phyloP scores from a whole-genome alignment of 2,113 vertebrate genomes.

The Zosterops hypoxanthus region DNA sequence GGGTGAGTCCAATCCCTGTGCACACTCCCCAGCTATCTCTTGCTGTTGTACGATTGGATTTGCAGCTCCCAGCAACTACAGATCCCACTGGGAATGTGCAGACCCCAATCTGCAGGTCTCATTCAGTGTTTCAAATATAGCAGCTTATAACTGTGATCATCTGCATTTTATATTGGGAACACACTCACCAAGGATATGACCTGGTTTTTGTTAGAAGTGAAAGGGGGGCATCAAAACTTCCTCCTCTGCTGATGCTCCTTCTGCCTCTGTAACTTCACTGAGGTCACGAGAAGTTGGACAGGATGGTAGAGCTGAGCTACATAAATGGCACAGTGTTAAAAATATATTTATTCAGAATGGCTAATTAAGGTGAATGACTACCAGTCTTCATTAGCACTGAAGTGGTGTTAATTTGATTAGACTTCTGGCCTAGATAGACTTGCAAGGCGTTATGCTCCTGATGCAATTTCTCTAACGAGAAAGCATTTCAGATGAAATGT shows the following conservation, averaged over 20 bases:
- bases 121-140: background rate
- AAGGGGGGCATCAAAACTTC: background rate
- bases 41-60: background rate
- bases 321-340: slow-evolving; percentile 34
- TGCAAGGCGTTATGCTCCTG: background rate
- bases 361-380: slow-evolving; percentile 61
- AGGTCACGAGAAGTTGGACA: slow-evolving; percentile 1
- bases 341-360: slow-evolving; percentile 52
- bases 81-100: background rate
- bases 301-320: background rate
- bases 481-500: slow-evolving; percentile 32
- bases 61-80: background rate
- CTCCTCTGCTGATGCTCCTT: background rate
- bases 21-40: background rate
- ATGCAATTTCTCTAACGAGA: slow-evolving; percentile 32
- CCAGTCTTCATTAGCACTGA: slow-evolving; percentile 61
- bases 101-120: background rate
- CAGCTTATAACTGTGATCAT: background rate
- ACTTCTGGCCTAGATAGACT: slow-evolving; percentile 59
- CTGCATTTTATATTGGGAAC: slow-evolving; percentile 3
- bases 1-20: background rate
- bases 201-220: background rate
- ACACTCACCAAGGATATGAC: slow-evolving; percentile 1
- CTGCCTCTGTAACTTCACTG: background rate
- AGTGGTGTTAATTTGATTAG: slow-evolving; percentile 66